Base-by-base conservation (phyloP, 2,888 invertebrate species). In the Cyclophora punctaria region DNA sequence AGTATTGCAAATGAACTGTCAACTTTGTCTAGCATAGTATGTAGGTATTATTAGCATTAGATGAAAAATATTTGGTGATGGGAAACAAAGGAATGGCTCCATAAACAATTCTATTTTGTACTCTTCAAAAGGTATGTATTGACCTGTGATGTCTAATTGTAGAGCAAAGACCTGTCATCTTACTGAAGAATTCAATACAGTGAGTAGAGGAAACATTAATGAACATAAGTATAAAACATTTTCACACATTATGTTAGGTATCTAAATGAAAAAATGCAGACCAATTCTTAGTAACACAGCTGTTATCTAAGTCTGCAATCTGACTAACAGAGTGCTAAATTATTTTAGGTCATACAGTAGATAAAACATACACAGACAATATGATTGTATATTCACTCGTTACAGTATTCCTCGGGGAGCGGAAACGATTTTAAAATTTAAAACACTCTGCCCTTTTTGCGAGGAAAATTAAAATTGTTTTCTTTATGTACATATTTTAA, bases 301-400 rank as follows among this genome's bases (percentile, higher is more conserved):
- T 60, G 63, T 69, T 78, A 81, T 81, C 81, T 57, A 50, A 49
- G 80, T 78, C 80, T 78, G 75, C 71, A 70, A 81, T 81, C 80
- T 73, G 65, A 67, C 65, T 66, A 66, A 75, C 64, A 59, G 60
- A 59, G 62, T 60, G 62, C 56, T 65, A 60, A 57, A 57, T 54
- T 55, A 57, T 70, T 69, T 71, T 63, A 59, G 67, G 67, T 69
- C 60, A 67, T 53, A 53, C 52, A 5, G 45, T 52, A 55, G 45
- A 49, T 56, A 51, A 49, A 56, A 48, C 40, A 7, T 7, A 45
- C 41, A 37, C 47, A 37, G 35, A 46, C 40, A 54, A 50, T 48
- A 49, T 49, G 54, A 52, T 52, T 48, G 40, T 51, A 51, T 7
- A 44, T 34, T 34, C 34, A 44, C 6, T 44, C 5, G 5, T 44